phyloP scores from a whole-genome alignment of 2,888 invertebrate species.

The Drosophila robusta region DNA sequence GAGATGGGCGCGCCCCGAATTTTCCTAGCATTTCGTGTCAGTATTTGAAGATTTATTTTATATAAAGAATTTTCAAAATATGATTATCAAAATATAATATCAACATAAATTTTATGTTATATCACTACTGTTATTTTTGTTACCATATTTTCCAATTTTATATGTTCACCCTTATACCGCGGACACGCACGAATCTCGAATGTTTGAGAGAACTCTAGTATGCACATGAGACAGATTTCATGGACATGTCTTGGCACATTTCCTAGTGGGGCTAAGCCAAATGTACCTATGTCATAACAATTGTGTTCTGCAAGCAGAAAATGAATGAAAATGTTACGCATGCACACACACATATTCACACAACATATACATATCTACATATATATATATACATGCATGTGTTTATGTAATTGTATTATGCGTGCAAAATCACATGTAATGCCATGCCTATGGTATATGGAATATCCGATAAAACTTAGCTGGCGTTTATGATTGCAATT shows the following conservation, averaged over 20 bases:
- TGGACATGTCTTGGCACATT: constrained; percentile 10
- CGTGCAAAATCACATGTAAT: constrained; percentile 2
- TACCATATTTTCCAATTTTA: background rate
- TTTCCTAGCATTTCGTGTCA: too few relatives aligned
- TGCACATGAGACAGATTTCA: background rate
- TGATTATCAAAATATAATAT: too few relatives aligned
- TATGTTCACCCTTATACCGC: background rate
- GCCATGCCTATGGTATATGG: background rate
- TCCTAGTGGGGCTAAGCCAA: constrained; percentile 7
- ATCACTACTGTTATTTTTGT: too few relatives aligned
- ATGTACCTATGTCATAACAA: constrained; percentile 16
- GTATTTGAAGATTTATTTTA: too few relatives aligned
- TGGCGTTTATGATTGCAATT: background rate
- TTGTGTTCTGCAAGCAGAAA: constrained; percentile 3
- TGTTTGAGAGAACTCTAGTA: background rate
- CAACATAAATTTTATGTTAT: too few relatives aligned
- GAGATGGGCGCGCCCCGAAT: background rate
- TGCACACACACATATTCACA: too few relatives aligned
- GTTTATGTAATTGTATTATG: constrained; percentile 24
- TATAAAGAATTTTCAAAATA: too few relatives aligned
- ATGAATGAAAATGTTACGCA: constrained; percentile 31
- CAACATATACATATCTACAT: too few relatives aligned
- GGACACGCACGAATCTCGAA: background rate
- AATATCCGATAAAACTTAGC: too few relatives aligned
- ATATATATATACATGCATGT: background rate